Conservation (phyloP, 2,888 invertebrate species). For the Plagodis dolabraria region DNA sequence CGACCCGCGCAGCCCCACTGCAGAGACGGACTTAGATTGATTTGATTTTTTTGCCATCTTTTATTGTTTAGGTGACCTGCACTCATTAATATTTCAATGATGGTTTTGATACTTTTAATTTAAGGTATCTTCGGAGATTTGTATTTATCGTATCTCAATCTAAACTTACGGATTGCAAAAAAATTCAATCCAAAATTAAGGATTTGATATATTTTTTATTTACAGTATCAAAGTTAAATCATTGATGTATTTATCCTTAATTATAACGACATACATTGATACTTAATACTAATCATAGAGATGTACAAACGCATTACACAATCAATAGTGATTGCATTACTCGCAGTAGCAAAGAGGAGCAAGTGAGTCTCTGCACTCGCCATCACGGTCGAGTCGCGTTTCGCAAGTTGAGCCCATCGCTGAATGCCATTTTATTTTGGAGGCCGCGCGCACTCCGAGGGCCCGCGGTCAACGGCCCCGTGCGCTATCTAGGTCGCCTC, state of each 20-base stretch:
- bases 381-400: constrained; percentile 76
- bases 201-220: not conserved
- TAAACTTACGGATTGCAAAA: too few relatives aligned
- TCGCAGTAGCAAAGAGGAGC: constrained; percentile 62
- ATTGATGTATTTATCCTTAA: not conserved
- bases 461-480: constrained; percentile 84
- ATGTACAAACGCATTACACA: constrained; percentile 45
- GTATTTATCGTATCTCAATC: too few relatives aligned
- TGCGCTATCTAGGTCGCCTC: constrained; percentile 82
- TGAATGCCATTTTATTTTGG: constrained; percentile 84
- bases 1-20: constrained; percentile 44
- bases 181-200: too few relatives aligned
- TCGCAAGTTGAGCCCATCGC: constrained; percentile 83
- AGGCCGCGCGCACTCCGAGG: constrained; percentile 81
- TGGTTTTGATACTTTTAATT: constrained; percentile 12
- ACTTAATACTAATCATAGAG: constrained; percentile 5
- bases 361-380: constrained; percentile 60
- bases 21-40: constrained; percentile 54
- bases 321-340: constrained; percentile 64
- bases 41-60: constrained; percentile 25
- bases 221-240: constrained; percentile 16
- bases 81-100: constrained; percentile 14
- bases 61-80: constrained; percentile 17
- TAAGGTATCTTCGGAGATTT: not conserved
- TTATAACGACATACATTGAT: constrained; percentile 9